Evolutionary conservation across 2,797 vertebrate genomes (phyloP).

Genomic region (Poecilia gillii): DNA sequence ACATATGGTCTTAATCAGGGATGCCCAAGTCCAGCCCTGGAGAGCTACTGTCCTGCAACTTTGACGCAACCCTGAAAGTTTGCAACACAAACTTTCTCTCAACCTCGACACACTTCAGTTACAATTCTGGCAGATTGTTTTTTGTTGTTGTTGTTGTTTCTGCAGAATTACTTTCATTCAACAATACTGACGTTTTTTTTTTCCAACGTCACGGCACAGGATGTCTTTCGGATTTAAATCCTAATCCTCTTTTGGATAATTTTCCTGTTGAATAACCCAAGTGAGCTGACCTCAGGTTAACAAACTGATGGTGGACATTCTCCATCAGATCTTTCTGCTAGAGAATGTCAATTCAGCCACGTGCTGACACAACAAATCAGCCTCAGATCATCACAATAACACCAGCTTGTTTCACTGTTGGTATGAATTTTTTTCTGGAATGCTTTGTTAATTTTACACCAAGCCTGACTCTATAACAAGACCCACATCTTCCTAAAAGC

Average conservation of each 20-base stretch:
- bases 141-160: too few relatives aligned
- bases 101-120: not conserved
- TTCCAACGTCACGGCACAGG: not conserved
- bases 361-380: not conserved
- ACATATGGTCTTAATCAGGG: not conserved
- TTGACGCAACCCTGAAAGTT: not conserved
- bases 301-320: not conserved
- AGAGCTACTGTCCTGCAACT: not conserved
- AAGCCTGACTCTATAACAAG: not conserved
- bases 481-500: not conserved
- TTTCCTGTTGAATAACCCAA: not conserved
- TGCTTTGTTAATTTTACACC: not conserved
- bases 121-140: not conserved
- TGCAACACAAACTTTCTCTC: not conserved
- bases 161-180: not conserved
- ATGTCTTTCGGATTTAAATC: not conserved
- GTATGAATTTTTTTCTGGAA: not conserved
- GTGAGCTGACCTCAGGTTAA: not conserved
- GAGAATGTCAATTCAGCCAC: not conserved
- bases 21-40: not conserved
- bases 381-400: too few relatives aligned
- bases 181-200: not conserved
- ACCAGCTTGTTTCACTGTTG: too few relatives aligned
- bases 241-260: not conserved
- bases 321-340: not conserved